These are phyloP conservation scores for Melanogrammus aeglefinus DNA, from an alignment of 2,797 vertebrate genomes.

Conservation along the genomic window DNA sequence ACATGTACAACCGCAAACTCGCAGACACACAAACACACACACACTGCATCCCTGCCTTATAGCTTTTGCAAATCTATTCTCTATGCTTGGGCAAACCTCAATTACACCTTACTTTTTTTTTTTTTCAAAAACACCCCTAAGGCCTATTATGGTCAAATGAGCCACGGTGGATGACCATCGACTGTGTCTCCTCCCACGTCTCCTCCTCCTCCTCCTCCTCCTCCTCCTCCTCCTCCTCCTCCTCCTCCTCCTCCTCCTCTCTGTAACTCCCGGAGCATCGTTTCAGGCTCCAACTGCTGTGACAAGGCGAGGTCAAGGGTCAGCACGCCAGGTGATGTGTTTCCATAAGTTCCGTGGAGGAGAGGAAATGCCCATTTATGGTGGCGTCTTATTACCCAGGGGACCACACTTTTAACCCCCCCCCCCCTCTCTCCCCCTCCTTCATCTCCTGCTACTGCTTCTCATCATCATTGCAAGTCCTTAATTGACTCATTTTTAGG, in stretches of 20 bases:
- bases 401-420: no score
- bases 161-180: constrained; percentile 52
- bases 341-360: constrained; percentile 66
- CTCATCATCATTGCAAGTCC: no score
- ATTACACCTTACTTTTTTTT: constrained; percentile 63
- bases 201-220: not conserved
- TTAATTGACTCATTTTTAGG: no score
- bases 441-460: no score
- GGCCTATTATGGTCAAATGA: constrained; percentile 81
- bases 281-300: constrained; percentile 67
- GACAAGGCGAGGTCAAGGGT: constrained; percentile 70
- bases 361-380: constrained; percentile 6
- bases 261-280: constrained; percentile 72
- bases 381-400: no score
- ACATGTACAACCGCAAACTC: no score
- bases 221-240: not conserved
- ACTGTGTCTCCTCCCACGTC: constrained; percentile 28
- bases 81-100: constrained; percentile 70
- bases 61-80: constrained; percentile 60
- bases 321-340: constrained; percentile 75
- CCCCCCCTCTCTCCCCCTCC: no score
- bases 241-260: not conserved
- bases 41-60: constrained; percentile 36
- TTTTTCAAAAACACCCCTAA: constrained; percentile 52
- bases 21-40: not conserved